A percentile compares a stretch with the other conserved stretches of the same genome.
Conservation (phyloP, 2,797 vertebrate species). For the Staurois parvus region DNA sequence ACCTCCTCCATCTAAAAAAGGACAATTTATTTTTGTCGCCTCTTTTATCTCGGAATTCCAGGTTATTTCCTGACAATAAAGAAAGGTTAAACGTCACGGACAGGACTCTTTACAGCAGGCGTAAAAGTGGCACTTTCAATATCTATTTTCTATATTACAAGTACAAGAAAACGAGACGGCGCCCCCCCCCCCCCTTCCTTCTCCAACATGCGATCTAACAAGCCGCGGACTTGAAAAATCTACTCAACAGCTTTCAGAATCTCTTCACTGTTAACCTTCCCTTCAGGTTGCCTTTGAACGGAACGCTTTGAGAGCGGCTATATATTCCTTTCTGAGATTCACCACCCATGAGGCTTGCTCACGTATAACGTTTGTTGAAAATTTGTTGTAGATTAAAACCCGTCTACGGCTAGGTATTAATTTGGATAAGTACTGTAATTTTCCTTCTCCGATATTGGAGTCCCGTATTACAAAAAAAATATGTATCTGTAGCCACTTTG, state of each 20-base stretch:
- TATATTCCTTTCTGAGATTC: slow-evolving; percentile 84
- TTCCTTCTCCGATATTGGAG: slow-evolving; percentile 85
- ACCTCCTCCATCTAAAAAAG: not conserved
- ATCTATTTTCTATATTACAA: slow-evolving; percentile 37
- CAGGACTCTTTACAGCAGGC: not conserved
- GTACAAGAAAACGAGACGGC: not conserved
- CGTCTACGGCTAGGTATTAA: slow-evolving; percentile 85
- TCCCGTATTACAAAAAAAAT: slow-evolving; percentile 84
- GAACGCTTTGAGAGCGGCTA: slow-evolving; percentile 84
- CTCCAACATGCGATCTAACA: slow-evolving; percentile 69
- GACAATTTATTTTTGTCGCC: not conserved
- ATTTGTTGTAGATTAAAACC: slow-evolving; percentile 85
- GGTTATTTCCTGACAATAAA: slow-evolving; percentile 25
- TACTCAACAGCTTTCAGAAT: slow-evolving; percentile 79
- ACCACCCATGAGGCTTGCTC: slow-evolving; percentile 81
- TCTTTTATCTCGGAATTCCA: not conserved
- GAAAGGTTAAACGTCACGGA: not conserved
- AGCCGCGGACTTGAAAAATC: slow-evolving; percentile 82
- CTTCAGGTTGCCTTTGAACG: slow-evolving; percentile 79
- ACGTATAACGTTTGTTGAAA: slow-evolving; percentile 87
- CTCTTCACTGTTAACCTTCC: slow-evolving; percentile 84
- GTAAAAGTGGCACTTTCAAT: slow-evolving; percentile 33
- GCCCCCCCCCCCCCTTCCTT: not conserved
- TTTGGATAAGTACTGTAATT: slow-evolving; percentile 87
- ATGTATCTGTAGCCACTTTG: slow-evolving; percentile 83